Evolutionary conservation across 2,797 vertebrate genomes (phyloP).

Genomic region (Coendou prehensilis): DNA sequence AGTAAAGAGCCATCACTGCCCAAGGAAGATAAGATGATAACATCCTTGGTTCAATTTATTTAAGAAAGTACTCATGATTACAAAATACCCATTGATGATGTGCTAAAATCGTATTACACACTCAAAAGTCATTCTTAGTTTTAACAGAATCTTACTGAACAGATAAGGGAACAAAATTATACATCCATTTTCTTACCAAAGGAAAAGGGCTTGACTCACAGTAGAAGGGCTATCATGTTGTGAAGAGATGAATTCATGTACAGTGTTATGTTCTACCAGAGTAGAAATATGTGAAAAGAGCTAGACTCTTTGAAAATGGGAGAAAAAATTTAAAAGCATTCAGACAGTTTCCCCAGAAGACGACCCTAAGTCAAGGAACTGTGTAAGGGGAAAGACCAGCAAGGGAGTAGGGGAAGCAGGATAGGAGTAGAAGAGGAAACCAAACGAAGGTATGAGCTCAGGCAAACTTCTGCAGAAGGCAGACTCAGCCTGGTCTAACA

Average conservation of each 20-base stretch:
- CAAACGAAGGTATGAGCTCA: neutral
- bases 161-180: neutral
- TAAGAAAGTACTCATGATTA: neutral
- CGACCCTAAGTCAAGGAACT: neutral
- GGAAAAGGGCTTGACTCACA: neutral
- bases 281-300: neutral
- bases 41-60: neutral
- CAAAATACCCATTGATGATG: neutral
- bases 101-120: neutral
- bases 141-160: neutral
- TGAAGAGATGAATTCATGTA: neutral
- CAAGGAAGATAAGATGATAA: neutral
- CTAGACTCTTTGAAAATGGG: neutral
- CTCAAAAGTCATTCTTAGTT: conserved; percentile 17
- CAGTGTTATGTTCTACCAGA: neutral
- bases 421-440: neutral
- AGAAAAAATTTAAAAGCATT: neutral
- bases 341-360: neutral
- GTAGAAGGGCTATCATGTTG: neutral
- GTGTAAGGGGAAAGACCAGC: neutral
- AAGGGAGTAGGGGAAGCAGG: neutral
- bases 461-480: neutral
- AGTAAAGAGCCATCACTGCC: neutral
- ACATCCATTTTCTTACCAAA: neutral
- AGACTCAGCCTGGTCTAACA: neutral